A percentile compares a stretch with the other conserved stretches of the same genome.
Evolutionary conservation across 1,140 invertebrate genomes (phyloP).

Genomic region (Druon quercuslanigerum): DNA sequence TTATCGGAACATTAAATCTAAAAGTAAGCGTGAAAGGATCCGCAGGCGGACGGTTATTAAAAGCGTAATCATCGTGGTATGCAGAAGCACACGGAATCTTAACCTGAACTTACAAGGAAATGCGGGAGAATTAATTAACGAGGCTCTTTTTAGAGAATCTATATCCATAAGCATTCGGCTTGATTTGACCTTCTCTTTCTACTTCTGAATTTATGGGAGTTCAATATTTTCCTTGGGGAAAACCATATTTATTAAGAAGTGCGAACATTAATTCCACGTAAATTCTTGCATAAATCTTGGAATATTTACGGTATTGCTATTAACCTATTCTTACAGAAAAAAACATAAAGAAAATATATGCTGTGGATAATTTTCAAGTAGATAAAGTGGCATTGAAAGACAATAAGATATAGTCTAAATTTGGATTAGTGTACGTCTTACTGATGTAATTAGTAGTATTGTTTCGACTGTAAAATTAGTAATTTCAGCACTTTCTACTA

Average conservation of each 20-base stretch:
- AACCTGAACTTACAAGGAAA: constrained; percentile 48
- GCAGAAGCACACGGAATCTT: constrained; percentile 42
- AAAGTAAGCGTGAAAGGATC: constrained; percentile 40
- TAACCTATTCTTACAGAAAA: neutral
- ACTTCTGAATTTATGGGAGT: neutral
- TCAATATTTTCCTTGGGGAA: neutral
- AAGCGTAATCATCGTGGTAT: constrained; percentile 45
- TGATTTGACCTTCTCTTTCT: neutral
- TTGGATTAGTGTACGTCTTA: too few relatives aligned
- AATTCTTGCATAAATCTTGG: too few relatives aligned
- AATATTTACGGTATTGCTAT: too few relatives aligned
- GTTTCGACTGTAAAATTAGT: too few relatives aligned
- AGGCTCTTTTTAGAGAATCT: constrained; percentile 50
- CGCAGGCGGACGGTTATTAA: constrained; percentile 47
- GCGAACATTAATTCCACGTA: neutral
- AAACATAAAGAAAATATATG: too few relatives aligned
- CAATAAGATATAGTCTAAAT: too few relatives aligned
- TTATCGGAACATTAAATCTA: constrained; percentile 56
- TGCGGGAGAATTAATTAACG: constrained; percentile 53
- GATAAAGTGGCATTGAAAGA: too few relatives aligned
- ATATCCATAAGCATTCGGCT: neutral
- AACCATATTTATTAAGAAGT: neutral
- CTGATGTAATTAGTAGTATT: too few relatives aligned
- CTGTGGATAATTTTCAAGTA: too few relatives aligned
- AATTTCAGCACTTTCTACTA: too few relatives aligned